Conservation (phyloP, 2,113 vertebrate species). For the Etheostoma spectabile region DNA sequence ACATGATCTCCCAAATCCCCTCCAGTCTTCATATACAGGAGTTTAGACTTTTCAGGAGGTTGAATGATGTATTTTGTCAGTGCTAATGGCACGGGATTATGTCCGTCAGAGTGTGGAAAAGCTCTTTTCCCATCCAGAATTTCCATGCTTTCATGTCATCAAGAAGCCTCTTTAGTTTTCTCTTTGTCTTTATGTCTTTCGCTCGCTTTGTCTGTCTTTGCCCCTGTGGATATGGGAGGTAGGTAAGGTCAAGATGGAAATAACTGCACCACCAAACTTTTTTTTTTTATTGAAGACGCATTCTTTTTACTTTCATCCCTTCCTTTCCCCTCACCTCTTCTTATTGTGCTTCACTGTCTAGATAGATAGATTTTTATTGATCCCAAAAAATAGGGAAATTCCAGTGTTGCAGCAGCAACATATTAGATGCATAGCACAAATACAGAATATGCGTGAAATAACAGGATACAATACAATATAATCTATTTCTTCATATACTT, state of each 20-base stretch:
- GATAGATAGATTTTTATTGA: too few species aligned
- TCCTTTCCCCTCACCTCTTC: too few species aligned
- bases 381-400: too few species aligned
- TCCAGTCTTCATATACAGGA: conserved; percentile 33
- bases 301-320: neutral
- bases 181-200: neutral
- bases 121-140: conserved; percentile 16
- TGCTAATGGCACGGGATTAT: conserved; percentile 62
- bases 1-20: conserved; percentile 40
- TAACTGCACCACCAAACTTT: neutral
- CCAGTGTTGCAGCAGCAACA: too few species aligned
- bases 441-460: too few species aligned
- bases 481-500: neutral
- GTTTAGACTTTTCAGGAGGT: conserved; percentile 55
- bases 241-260: neutral
- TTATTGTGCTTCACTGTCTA: neutral
- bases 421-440: too few species aligned
- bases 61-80: conserved; percentile 46
- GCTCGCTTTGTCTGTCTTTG: neutral
- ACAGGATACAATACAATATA: too few species aligned
- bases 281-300: too few species aligned
- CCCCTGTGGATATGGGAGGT: conserved; percentile 24
- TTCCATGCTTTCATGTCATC: conserved; percentile 46
- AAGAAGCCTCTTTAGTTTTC: neutral
- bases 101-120: conserved; percentile 49